Evolutionary conservation across 2,113 vertebrate species (phyloP).

Genomic region (Cephalopterus ornatus): DNA sequence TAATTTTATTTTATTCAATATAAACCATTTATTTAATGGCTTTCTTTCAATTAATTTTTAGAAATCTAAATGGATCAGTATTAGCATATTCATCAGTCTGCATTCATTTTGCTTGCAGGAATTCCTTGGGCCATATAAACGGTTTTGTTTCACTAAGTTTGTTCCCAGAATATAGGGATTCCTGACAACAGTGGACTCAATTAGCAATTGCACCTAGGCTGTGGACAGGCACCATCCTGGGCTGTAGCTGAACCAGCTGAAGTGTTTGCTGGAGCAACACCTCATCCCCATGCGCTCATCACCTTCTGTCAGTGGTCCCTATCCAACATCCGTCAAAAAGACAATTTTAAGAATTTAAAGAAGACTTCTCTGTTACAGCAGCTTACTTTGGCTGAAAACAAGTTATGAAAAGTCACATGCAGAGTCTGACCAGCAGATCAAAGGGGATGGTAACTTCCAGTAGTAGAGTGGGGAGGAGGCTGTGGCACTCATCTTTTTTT

Average conservation of each 20-base stretch:
- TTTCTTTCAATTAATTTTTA: background rate
- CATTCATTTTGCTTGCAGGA: background rate
- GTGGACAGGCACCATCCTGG: accelerated
- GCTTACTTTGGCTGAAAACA: background rate
- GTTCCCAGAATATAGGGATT: background rate
- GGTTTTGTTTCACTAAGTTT: background rate
- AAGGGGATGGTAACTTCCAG: background rate
- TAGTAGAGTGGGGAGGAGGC: background rate
- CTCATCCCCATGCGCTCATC: accelerated
- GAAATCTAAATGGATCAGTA: background rate
- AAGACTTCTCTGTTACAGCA: background rate
- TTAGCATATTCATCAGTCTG: background rate
- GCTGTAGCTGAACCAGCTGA: background rate
- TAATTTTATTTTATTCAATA: background rate
- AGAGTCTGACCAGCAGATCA: background rate
- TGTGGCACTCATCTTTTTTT: background rate
- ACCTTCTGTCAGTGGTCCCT: background rate
- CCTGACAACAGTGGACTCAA: background rate
- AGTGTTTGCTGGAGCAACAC: background rate
- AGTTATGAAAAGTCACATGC: background rate
- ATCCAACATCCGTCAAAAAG: background rate
- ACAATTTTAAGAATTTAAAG: background rate
- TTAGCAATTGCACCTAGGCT: background rate
- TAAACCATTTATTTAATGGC: background rate
- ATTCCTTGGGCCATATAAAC: background rate